These are phyloP conservation scores for Drosophila albomicans DNA, from an alignment of 1,140 invertebrate species.

Conservation along the genomic window DNA sequence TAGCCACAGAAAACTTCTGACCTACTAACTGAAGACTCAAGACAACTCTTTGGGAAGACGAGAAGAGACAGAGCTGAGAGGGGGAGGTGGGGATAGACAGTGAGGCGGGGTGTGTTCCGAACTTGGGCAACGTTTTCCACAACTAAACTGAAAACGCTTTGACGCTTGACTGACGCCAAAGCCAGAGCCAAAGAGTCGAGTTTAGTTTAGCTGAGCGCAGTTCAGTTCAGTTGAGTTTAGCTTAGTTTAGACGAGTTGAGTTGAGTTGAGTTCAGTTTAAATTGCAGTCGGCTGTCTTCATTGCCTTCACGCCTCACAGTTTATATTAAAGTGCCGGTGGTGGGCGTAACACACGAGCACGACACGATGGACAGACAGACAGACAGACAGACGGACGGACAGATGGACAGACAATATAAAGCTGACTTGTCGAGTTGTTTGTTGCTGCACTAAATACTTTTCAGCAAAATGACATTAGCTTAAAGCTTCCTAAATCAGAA, in stretches of 20 bases:
- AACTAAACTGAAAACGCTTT: slow-evolving; percentile 71
- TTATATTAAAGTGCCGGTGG: slow-evolving; percentile 58
- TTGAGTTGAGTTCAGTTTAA: slow-evolving; percentile 38
- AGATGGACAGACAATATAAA: slow-evolving; percentile 34
- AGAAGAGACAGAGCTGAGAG: slow-evolving; percentile 1
- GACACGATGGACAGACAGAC: slow-evolving; percentile 41
- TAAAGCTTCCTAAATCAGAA: neutral
- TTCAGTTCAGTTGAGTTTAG: slow-evolving; percentile 15
- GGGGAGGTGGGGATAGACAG: neutral
- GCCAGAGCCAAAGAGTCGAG: slow-evolving; percentile 10
- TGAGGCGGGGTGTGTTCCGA: slow-evolving; percentile 26
- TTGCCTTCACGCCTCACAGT: slow-evolving; percentile 44
- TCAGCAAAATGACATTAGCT: slow-evolving; percentile 24
- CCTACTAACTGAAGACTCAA: slow-evolving; percentile 62
- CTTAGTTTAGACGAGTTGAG: slow-evolving; percentile 13
- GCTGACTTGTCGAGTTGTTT: slow-evolving; percentile 58
- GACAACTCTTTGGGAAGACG: slow-evolving; percentile 4
- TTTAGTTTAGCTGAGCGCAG: slow-evolving; percentile 12
- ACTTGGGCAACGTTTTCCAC: slow-evolving; percentile 70
- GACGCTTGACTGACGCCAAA: slow-evolving; percentile 76
- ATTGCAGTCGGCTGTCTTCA: slow-evolving; percentile 40
- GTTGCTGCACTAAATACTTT: slow-evolving; percentile 26
- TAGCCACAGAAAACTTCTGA: slow-evolving; percentile 71
- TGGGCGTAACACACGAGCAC: slow-evolving; percentile 73
- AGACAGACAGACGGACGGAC: neutral